Percentiles rank a stretch among this genome's conserved stretches.
Conservation (phyloP, 2,888 invertebrate species). For the Pantelozetes paolii region DNA sequence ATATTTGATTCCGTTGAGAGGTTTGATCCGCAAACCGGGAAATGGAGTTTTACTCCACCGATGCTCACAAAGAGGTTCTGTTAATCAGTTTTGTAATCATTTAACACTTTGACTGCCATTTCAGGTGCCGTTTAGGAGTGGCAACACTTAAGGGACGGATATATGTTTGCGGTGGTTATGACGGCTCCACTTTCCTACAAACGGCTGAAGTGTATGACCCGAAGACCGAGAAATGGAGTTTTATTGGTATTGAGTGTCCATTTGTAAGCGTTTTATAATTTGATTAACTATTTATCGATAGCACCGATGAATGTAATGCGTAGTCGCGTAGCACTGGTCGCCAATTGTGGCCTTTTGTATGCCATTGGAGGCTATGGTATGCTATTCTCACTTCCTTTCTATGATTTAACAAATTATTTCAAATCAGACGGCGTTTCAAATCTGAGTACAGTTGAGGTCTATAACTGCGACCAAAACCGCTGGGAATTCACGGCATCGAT, state of each 20-base stretch:
- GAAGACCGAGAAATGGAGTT: constrained; percentile 59
- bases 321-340: constrained; percentile 73
- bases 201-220: constrained; percentile 78
- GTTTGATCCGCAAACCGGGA: constrained; percentile 68
- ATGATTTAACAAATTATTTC: not conserved
- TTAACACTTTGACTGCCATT: constrained; percentile 58
- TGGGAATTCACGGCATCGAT: constrained; percentile 73
- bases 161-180: constrained; percentile 79
- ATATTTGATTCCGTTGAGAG: constrained; percentile 79
- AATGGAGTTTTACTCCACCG: constrained; percentile 69
- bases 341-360: constrained; percentile 77
- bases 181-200: constrained; percentile 74
- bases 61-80: constrained; percentile 72
- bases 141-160: constrained; percentile 74
- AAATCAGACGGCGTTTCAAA: constrained; percentile 66
- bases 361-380: constrained; percentile 66
- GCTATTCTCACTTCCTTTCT: not conserved
- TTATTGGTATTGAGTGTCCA: constrained; percentile 40
- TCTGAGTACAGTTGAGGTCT: constrained; percentile 76
- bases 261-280: not conserved
- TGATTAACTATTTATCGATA: not conserved
- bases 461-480: constrained; percentile 66
- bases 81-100: constrained; percentile 48
- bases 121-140: constrained; percentile 76
- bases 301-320: constrained; percentile 76